Evolutionary conservation across 2,797 vertebrate species (phyloP).

Genomic region (Oreochromis grahami): DNA sequence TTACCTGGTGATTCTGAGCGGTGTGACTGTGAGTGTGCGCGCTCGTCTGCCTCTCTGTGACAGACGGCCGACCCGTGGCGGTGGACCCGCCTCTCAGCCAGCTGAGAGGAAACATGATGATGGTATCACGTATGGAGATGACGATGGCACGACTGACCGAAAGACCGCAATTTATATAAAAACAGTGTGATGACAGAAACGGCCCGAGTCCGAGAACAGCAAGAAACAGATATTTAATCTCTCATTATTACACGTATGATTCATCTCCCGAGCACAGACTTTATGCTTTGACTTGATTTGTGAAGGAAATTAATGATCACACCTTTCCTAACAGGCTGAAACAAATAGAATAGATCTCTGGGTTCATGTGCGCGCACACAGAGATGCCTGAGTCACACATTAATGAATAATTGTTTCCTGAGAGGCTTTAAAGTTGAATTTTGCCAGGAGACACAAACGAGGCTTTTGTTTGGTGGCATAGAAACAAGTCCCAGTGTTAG

Average conservation of each 20-base stretch:
- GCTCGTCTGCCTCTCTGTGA: background rate
- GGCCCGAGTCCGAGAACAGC: background rate
- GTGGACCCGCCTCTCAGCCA: background rate
- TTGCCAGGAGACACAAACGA: slow-evolving; percentile 42
- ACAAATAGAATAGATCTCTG: background rate
- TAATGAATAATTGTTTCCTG: slow-evolving; percentile 42
- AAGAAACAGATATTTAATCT: background rate
- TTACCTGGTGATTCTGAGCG: background rate
- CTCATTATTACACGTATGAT: background rate
- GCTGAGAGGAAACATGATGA: background rate
- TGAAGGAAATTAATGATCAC: background rate
- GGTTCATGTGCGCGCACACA: slow-evolving; percentile 4
- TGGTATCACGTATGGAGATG: background rate
- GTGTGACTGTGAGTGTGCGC: background rate
- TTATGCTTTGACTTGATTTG: background rate
- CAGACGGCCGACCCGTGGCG: background rate
- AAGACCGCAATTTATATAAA: background rate
- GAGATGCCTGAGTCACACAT: slow-evolving; percentile 38
- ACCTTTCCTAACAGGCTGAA: background rate
- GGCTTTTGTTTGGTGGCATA: slow-evolving; percentile 44
- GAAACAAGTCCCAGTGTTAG: slow-evolving; percentile 47
- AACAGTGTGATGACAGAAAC: background rate
- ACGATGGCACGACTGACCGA: background rate
- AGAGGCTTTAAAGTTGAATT: slow-evolving; percentile 23
- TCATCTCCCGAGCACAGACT: background rate